phyloP scores from a whole-genome alignment of 2,797 vertebrate genomes.

The Sus cebifrons region DNA sequence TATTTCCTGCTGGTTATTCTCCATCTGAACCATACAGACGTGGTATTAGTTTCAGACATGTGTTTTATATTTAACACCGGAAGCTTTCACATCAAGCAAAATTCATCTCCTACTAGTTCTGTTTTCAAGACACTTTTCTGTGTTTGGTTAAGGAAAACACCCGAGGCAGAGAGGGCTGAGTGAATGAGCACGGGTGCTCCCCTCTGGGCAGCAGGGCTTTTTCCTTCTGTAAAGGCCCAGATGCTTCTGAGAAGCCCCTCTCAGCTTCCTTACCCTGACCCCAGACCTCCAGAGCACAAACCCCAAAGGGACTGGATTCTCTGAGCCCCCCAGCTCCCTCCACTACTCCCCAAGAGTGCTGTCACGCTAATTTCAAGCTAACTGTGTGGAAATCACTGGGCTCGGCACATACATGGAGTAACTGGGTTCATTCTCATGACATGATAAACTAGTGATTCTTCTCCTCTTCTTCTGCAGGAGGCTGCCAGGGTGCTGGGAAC shows the following conservation, averaged over 20 bases:
- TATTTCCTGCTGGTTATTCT: neutral
- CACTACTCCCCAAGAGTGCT: accelerated
- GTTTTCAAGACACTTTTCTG: neutral
- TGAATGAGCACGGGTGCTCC: accelerated
- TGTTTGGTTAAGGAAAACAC: too few species aligned
- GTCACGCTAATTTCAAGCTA: neutral
- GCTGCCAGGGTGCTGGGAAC: neutral
- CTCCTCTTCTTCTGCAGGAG: neutral
- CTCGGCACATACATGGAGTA: too few species aligned
- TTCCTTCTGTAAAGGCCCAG: neutral
- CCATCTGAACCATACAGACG: neutral
- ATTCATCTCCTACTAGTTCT: neutral
- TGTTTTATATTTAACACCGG: neutral
- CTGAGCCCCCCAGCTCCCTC: neutral
- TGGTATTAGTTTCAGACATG: neutral
- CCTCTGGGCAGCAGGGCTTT: accelerated
- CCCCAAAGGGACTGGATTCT: too few species aligned
- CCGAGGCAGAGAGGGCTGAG: neutral
- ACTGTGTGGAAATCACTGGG: too few species aligned
- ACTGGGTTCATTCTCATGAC: too few species aligned
- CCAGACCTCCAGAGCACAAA: neutral
- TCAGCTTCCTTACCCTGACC: neutral
- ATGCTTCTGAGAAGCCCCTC: neutral
- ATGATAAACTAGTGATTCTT: neutral
- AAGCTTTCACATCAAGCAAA: neutral